phyloP scores from a whole-genome alignment of 2,113 vertebrate species.

The Felis chaus region DNA sequence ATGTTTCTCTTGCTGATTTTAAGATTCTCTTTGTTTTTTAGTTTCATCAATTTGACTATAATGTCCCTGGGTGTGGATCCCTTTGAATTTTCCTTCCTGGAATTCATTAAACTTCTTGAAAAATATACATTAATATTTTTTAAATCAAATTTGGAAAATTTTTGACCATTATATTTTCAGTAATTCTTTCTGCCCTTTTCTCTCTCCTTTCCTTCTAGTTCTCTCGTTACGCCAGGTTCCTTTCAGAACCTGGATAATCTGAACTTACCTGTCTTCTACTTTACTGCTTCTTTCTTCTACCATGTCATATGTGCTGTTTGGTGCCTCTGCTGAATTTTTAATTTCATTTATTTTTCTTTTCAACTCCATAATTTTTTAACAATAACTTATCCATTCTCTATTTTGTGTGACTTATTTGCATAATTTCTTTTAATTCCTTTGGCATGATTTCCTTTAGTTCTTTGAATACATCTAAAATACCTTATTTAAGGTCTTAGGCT shows the following conservation, averaged over 20 bases:
- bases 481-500: neutral
- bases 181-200: neutral
- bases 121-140: neutral
- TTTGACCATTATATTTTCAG: neutral
- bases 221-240: neutral
- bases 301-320: neutral
- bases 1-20: neutral
- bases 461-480: neutral
- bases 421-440: neutral
- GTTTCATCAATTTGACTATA: neutral
- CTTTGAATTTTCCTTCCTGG: neutral
- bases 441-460: neutral
- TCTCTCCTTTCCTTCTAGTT: neutral
- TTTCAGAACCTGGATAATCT: neutral
- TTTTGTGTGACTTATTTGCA: neutral
- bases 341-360: neutral
- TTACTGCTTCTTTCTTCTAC: neutral
- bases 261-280: neutral
- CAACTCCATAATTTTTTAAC: neutral
- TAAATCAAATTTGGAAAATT: neutral
- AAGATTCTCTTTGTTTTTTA: neutral
- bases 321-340: neutral
- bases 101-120: neutral
- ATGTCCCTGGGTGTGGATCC: neutral
- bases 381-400: neutral